Evolutionary conservation across 1,140 invertebrate genomes (phyloP).

Genomic region (Pemphigus obesinymphae): DNA sequence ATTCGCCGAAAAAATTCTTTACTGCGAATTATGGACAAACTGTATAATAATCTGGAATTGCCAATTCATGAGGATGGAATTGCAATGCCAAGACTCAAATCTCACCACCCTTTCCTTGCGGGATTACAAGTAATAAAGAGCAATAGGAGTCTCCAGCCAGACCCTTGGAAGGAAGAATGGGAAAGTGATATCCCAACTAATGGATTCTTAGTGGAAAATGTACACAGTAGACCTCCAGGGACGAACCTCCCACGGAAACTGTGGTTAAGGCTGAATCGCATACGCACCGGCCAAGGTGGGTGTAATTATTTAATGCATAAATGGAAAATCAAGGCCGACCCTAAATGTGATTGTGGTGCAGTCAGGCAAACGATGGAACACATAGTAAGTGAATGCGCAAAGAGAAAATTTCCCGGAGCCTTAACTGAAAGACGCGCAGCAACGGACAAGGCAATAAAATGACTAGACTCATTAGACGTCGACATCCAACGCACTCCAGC

Average conservation of each 20-base stretch:
- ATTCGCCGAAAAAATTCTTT: background rate
- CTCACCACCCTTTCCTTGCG: background rate
- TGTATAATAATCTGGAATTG: background rate
- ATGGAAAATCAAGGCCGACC: background rate
- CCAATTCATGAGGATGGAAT: background rate
- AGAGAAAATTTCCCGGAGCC: background rate
- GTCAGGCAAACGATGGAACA: background rate
- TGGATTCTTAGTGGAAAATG: background rate
- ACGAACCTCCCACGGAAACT: background rate
- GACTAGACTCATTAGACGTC: background rate
- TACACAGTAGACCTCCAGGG: background rate
- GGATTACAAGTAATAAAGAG: background rate
- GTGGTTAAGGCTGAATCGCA: background rate
- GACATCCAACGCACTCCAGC: background rate
- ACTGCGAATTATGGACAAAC: background rate
- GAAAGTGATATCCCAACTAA: background rate
- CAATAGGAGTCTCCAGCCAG: background rate
- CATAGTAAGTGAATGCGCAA: background rate
- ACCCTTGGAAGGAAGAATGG: background rate
- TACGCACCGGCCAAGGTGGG: background rate
- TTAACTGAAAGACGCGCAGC: background rate
- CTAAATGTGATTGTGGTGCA: background rate
- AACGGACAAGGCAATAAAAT: background rate
- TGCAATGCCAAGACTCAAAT: background rate
- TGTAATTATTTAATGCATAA: constrained; percentile 10